phyloP scores from a whole-genome alignment of 2,113 vertebrate species.

The Brachirus orientalis region DNA sequence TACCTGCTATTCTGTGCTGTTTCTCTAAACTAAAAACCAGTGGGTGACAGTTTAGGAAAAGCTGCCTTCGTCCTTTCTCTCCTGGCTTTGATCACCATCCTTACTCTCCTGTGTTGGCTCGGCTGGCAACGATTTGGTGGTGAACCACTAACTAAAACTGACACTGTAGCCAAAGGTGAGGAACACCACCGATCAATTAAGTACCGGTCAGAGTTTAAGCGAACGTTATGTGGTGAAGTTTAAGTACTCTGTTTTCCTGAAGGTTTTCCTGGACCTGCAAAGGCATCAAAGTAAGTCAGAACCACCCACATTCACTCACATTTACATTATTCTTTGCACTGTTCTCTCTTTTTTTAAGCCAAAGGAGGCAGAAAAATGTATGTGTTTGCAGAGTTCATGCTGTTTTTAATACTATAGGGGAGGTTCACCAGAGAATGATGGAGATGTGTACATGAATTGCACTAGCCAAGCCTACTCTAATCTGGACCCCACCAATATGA shows the following conservation, averaged over 20 bases:
- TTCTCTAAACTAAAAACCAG: constrained; percentile 13
- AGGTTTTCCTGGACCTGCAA: constrained; percentile 30
- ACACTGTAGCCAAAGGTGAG: constrained; percentile 44
- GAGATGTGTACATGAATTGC: constrained; percentile 72
- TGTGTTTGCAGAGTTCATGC: background rate
- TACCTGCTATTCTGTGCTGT: constrained; percentile 1
- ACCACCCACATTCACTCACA: background rate
- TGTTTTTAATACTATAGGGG: constrained; percentile 19
- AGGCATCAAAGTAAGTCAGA: constrained; percentile 56
- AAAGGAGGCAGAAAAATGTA: background rate
- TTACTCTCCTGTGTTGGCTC: constrained; percentile 32
- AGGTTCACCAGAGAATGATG: constrained; percentile 10
- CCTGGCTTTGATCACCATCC: constrained; percentile 33
- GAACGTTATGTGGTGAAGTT: background rate
- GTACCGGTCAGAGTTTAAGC: background rate
- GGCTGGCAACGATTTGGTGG: background rate
- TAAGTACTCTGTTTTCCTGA: background rate
- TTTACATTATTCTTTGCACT: background rate
- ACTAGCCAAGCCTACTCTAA: constrained; percentile 40
- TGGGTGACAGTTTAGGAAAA: constrained; percentile 41
- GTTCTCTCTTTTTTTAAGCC: no score
- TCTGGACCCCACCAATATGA: constrained; percentile 36
- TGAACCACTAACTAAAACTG: background rate
- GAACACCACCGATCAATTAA: background rate
- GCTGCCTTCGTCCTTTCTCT: constrained; percentile 40